These are phyloP conservation scores for Eupeodes latifasciatus DNA, from an alignment of 2,888 invertebrate genomes.

Conservation along the genomic window DNA sequence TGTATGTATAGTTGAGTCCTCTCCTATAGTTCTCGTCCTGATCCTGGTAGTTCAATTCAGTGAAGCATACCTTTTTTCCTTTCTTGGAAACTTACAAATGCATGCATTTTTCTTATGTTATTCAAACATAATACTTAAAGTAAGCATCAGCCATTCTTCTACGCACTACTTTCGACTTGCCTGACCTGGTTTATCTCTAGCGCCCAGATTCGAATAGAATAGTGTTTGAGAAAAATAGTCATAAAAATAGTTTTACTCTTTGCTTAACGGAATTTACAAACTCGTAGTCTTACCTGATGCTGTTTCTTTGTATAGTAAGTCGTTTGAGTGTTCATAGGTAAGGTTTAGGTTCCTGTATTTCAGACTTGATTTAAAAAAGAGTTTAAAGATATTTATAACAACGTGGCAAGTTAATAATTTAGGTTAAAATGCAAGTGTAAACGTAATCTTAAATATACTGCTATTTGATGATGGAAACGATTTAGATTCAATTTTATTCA, in stretches of 20 bases:
- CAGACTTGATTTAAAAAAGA: too few species aligned
- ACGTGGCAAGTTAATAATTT: neutral
- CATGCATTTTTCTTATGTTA: constrained; percentile 16
- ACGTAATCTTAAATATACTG: too few species aligned
- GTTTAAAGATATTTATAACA: neutral
- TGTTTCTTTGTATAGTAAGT: neutral
- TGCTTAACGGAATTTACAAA: neutral
- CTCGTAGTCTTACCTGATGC: neutral
- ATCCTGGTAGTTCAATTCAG: constrained; percentile 18
- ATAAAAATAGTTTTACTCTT: constrained; percentile 4
- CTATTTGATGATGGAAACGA: too few species aligned
- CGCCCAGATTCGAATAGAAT: neutral
- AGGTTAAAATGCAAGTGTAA: too few species aligned
- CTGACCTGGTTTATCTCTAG: constrained; percentile 34
- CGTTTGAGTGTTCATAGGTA: neutral
- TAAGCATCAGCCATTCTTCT: constrained; percentile 26
- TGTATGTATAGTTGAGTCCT: too few species aligned
- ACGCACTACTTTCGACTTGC: constrained; percentile 3
- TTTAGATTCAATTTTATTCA: too few species aligned
- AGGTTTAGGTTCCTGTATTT: too few species aligned
- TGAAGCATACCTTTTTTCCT: neutral
- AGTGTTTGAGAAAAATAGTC: neutral
- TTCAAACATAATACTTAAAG: constrained; percentile 45
- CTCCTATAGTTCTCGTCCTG: neutral
- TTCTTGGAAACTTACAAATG: neutral